Evolutionary conservation across 2,888 invertebrate species (phyloP).

Genomic region (Hydrotaea diabolus): DNA sequence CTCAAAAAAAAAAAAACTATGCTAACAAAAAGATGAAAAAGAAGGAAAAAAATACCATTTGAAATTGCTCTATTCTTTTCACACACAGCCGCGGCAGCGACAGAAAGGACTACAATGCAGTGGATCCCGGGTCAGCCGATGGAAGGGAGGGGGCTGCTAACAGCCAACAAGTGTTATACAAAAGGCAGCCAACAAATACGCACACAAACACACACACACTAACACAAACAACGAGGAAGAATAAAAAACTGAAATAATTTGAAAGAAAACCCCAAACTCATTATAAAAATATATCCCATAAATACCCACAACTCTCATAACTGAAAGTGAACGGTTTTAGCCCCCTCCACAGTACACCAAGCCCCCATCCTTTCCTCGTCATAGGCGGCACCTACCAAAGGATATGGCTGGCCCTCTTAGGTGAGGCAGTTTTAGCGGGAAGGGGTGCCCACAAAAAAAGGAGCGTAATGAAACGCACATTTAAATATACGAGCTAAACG

Average conservation of each 20-base stretch:
- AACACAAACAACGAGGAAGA: not conserved
- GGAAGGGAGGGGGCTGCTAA: not conserved
- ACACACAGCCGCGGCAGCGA: not conserved
- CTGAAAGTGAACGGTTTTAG: conserved; percentile 50
- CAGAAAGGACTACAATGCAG: not conserved
- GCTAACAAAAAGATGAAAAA: conserved; percentile 3
- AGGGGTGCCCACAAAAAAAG: not conserved
- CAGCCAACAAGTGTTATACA: conserved; percentile 61
- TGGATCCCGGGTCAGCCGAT: not conserved
- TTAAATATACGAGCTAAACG: not conserved
- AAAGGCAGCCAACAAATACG: conserved; percentile 33
- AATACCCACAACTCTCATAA: conserved; percentile 59
- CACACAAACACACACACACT: too few species aligned
- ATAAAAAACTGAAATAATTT: conserved; percentile 12
- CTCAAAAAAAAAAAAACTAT: too few species aligned
- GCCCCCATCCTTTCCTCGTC: not conserved
- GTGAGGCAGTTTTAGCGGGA: not conserved
- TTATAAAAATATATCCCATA: conserved; percentile 58
- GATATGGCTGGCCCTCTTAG: not conserved
- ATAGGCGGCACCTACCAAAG: conserved; percentile 2
- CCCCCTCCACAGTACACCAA: not conserved
- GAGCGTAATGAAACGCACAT: not conserved
- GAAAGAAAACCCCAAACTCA: conserved; percentile 59
- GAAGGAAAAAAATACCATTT: not conserved
- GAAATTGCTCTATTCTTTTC: conserved; percentile 20